Percentiles rank a stretch among this genome's conserved stretches.
Conservation (phyloP, 2,113 vertebrate species). For the Bettongia penicillata region DNA sequence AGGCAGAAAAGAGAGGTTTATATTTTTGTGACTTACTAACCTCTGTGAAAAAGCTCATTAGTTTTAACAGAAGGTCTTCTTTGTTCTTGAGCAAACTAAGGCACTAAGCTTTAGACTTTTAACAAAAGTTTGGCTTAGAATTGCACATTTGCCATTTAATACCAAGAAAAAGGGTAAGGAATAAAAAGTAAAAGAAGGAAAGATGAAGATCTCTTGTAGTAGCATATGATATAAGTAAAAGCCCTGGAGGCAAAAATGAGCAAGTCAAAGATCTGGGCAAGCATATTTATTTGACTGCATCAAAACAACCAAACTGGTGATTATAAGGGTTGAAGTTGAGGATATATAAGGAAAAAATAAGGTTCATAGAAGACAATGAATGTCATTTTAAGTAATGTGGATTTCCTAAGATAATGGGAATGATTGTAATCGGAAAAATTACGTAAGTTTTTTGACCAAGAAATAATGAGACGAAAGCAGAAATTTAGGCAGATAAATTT, state of each 20-base stretch:
- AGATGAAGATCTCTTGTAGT: not conserved
- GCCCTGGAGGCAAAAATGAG: too few relatives aligned
- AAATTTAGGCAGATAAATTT: not conserved
- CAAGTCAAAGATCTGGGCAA: not conserved
- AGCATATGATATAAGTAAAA: not conserved
- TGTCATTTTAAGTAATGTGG: not conserved
- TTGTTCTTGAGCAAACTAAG: not conserved
- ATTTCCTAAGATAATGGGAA: not conserved
- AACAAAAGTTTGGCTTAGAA: not conserved
- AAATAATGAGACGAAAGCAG: not conserved
- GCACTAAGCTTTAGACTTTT: not conserved
- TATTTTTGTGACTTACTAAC: not conserved
- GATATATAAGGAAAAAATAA: conserved; percentile 8
- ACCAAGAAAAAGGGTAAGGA: not conserved
- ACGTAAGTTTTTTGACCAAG: not conserved
- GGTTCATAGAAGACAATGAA: not conserved
- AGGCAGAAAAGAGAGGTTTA: not conserved
- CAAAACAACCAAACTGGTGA: not conserved
- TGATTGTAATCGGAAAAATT: not conserved
- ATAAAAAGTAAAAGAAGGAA: not conserved
- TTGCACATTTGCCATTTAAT: not conserved
- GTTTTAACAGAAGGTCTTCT: too few relatives aligned
- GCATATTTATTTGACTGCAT: conserved; percentile 1
- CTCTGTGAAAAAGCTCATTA: not conserved
- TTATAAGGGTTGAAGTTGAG: not conserved